Evolutionary conservation across 2,797 vertebrate species (phyloP).

Genomic region (Orestias chungarensis): DNA sequence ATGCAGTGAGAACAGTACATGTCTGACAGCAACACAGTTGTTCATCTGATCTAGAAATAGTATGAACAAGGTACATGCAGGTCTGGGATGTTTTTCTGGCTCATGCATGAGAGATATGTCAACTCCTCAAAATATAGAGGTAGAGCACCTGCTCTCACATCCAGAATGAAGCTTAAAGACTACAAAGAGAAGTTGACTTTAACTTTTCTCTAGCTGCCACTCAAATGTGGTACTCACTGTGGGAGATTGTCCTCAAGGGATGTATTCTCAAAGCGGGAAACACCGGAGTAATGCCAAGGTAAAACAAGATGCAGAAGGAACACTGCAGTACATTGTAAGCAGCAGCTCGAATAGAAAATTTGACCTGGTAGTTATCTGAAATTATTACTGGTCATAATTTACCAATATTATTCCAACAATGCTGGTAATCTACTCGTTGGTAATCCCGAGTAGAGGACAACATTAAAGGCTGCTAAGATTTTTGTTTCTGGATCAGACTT

Average conservation of each 20-base stretch:
- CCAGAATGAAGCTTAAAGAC: not conserved
- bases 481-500: not conserved
- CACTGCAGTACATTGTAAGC: not conserved
- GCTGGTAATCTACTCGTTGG: not conserved
- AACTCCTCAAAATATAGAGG: not conserved
- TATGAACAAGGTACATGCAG: not conserved
- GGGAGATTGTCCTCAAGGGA: conserved; percentile 1
- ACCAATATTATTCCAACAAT: not conserved
- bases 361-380: not conserved
- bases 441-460: not conserved
- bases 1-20: not conserved
- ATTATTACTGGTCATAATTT: not conserved
- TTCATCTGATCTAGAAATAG: not conserved
- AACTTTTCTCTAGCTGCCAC: not conserved
- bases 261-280: conserved; percentile 1
- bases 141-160: conserved; percentile 8
- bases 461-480: not conserved
- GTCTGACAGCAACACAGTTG: not conserved
- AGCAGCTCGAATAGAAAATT: not conserved
- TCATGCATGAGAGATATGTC: not conserved
- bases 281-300: not conserved
- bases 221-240: not conserved
- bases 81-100: not conserved
- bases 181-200: not conserved
- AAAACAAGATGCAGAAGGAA: not conserved